phyloP scores from a whole-genome alignment of 1,140 invertebrate genomes.

The Conus ventricosus region DNA sequence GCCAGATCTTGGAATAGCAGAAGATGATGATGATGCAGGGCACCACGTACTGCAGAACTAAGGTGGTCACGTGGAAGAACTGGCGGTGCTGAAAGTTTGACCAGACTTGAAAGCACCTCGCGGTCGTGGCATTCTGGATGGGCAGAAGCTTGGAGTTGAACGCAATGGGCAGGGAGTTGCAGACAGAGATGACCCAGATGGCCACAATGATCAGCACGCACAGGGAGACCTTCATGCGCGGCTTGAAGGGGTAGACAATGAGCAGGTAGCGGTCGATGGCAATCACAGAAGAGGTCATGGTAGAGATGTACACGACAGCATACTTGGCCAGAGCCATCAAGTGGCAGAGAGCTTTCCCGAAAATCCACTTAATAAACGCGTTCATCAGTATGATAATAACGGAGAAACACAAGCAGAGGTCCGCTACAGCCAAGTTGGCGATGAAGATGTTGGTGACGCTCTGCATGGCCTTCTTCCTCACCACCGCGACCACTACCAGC shows the following conservation, averaged over 20 bases:
- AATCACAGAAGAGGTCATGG: constrained; percentile 95
- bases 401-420: constrained; percentile 93
- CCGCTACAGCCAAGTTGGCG: constrained; percentile 94
- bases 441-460: constrained; percentile 99
- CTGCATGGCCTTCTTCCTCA: constrained; percentile 94
- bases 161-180: constrained; percentile 90
- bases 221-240: constrained; percentile 85
- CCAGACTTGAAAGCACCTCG: constrained; percentile 92
- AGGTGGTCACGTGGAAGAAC: constrained; percentile 90
- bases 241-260: constrained; percentile 96
- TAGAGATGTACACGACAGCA: constrained; percentile 92
- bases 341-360: constrained; percentile 90
- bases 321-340: constrained; percentile 91
- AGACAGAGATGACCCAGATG: constrained; percentile 92
- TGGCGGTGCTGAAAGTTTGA: constrained; percentile 81
- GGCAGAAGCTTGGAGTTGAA: too few relatives aligned
- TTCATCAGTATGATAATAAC: constrained; percentile 86
- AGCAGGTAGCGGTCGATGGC: constrained; percentile 97
- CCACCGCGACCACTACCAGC: constrained; percentile 89
- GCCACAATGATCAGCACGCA: constrained; percentile 87
- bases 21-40: constrained; percentile 95
- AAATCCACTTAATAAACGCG: constrained; percentile 93
- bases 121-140: too few relatives aligned
- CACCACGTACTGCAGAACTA: constrained; percentile 92
- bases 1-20: constrained; percentile 93